Evolutionary conservation across 2,888 invertebrate species (phyloP).

Genomic region (Calliopum simillimum): DNA sequence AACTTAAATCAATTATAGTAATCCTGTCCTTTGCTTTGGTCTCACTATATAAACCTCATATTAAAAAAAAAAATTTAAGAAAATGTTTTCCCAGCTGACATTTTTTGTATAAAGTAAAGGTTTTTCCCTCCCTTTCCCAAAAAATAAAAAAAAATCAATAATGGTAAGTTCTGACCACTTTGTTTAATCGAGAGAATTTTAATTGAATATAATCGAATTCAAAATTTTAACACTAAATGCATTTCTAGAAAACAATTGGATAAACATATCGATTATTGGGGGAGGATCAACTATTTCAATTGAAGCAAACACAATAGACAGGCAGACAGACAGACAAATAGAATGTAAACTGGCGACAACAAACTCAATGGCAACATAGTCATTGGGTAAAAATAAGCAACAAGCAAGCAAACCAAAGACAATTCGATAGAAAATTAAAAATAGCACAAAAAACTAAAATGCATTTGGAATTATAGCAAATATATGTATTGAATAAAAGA

Average conservation of each 20-base stretch:
- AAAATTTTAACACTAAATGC: too few relatives aligned
- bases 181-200: too few relatives aligned
- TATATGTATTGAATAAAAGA: constrained; percentile 39
- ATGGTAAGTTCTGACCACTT: too few relatives aligned
- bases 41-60: too few relatives aligned
- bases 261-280: constrained; percentile 33
- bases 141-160: too few relatives aligned
- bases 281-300: constrained; percentile 30
- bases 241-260: neutral
- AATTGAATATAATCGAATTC: too few relatives aligned
- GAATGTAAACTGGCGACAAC: constrained; percentile 1
- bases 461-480: constrained; percentile 37
- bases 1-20: too few relatives aligned
- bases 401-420: constrained; percentile 16
- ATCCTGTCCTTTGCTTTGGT: too few relatives aligned
- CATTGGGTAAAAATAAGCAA: constrained; percentile 17
- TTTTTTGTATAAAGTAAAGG: too few relatives aligned
- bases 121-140: too few relatives aligned
- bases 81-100: too few relatives aligned
- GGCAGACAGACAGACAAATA: neutral
- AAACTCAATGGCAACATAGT: constrained; percentile 3
- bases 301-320: neutral
- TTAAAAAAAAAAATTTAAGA: too few relatives aligned
- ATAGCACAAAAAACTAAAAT: constrained; percentile 34
- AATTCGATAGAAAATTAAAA: constrained; percentile 15